Percentiles rank a stretch among this genome's conserved stretches.
Evolutionary conservation across 1,140 invertebrate genomes (phyloP).

Genomic region (Mya arenaria): DNA sequence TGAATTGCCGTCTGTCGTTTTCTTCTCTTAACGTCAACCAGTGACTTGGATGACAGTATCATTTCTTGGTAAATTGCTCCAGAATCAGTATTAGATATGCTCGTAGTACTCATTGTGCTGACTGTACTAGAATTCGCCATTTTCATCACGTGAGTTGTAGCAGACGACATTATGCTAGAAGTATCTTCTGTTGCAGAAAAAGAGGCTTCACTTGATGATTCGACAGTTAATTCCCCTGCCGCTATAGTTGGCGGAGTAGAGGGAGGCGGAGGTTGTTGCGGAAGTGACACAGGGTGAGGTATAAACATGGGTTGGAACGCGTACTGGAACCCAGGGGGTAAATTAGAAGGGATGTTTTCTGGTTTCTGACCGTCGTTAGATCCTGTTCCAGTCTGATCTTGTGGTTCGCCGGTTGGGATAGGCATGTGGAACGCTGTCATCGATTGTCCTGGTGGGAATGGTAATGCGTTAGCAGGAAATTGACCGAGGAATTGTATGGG

Average conservation of each 20-base stretch:
- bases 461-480: conserved; percentile 42
- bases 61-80: conserved; percentile 71
- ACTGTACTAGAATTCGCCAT: conserved; percentile 30
- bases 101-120: conserved; percentile 59
- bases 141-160: conserved; percentile 29
- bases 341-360: neutral
- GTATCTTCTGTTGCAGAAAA: no score
- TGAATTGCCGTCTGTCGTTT: conserved; percentile 66
- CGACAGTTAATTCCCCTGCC: neutral
- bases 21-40: conserved; percentile 70
- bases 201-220: neutral
- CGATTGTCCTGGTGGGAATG: conserved; percentile 22
- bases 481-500: conserved; percentile 46
- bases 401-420: neutral
- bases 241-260: neutral
- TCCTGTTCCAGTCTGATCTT: neutral
- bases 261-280: neutral
- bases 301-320: conserved; percentile 39
- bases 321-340: conserved; percentile 10
- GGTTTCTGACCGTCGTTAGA: neutral
- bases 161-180: neutral
- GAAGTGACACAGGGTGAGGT: neutral
- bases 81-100: conserved; percentile 55
- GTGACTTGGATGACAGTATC: conserved; percentile 69
- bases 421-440: conserved; percentile 7